Evolutionary conservation across 2,888 invertebrate species (phyloP), one percentile per base, ranked within the genome.

Genomic region (Tetragnatha montana): DNA sequence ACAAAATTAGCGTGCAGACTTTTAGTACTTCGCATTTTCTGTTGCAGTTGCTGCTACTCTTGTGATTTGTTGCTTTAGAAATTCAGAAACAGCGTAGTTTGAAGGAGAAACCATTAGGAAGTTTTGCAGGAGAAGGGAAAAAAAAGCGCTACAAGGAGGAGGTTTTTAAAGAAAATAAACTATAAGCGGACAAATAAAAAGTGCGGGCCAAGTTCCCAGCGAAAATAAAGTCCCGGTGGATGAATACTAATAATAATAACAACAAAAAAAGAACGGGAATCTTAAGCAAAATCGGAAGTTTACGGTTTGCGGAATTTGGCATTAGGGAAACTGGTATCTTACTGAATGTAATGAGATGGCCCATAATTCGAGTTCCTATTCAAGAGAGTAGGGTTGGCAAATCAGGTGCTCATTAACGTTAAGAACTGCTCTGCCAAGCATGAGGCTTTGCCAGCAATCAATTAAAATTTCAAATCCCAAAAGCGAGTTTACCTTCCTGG

Each of bases 61-160:
- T 51, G 81, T 87, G 74, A 87, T 81, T 68, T 87, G 74, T 81
- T 69, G 75, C 87, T 87, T 75, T 81, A 87, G 87, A 73, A 86
- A 87, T 87, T 74, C 74, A 49, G 74, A 73, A 86, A 70, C 50
- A 50, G 74, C 19, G 51, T 73, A 73, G 50, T 74, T 69, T 73
- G 68, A 75, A 81, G 74, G 74, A 81, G 49, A 75, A 87, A 75
- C 81, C 79, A 87, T 87, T 87, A 80, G 68, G 80, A 74, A 80
- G 51, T 60, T 87, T 87, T 85, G 22, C 78, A 51, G 21, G 49
- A 85, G 70, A 70, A 85, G 51, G 70, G 68, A 85, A 79, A 78
- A 85, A 78, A 19, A 49, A 75, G 68, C 68, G 69, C 22, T 50
- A 47, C 21, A 21, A n/a, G 12, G 12, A 49, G 49, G 80, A 50